phyloP scores from a whole-genome alignment of 1,140 invertebrate genomes.

The Lutraria rhynchaena region DNA sequence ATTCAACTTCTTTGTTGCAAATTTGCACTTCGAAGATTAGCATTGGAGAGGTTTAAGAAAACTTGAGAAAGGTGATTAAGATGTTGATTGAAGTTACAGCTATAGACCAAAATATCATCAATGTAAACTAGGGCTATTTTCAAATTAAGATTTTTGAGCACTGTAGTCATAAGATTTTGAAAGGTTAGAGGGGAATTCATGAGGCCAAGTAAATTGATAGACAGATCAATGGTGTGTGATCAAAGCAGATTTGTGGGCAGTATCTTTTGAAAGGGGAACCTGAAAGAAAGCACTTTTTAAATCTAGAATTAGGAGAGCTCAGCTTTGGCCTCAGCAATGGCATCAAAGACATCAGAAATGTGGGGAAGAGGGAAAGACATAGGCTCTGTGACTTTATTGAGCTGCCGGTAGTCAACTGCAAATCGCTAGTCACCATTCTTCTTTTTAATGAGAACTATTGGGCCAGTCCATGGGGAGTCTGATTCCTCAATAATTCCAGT shows the following conservation, averaged over 20 bases:
- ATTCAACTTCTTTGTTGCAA: conserved; percentile 55
- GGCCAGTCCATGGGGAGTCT: conserved; percentile 34
- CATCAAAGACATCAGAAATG: conserved; percentile 31
- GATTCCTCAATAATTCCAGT: conserved; percentile 23
- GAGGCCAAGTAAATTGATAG: conserved; percentile 57
- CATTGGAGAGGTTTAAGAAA: conserved; percentile 22
- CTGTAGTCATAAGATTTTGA: conserved; percentile 67
- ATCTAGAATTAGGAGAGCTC: conserved; percentile 44
- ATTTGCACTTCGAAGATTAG: conserved; percentile 58
- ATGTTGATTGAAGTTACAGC: conserved; percentile 80
- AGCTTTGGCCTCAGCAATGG: conserved; percentile 11
- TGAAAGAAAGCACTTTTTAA: conserved; percentile 57
- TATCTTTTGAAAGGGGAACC: conserved; percentile 43
- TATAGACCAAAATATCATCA: conserved; percentile 66
- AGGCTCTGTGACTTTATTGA: conserved; percentile 51
- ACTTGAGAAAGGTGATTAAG: conserved; percentile 71
- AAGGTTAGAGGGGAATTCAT: conserved; percentile 46
- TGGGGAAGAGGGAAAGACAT: conserved; percentile 27
- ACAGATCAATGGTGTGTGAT: neutral
- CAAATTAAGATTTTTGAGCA: conserved; percentile 61
- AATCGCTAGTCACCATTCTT: conserved; percentile 48
- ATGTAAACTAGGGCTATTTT: conserved; percentile 58
- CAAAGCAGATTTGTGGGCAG: conserved; percentile 56
- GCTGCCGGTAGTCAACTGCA: conserved; percentile 60
- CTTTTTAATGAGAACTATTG: conserved; percentile 56